phyloP scores from a whole-genome alignment of 2,888 invertebrate genomes.

The Strigamia crassipes region DNA sequence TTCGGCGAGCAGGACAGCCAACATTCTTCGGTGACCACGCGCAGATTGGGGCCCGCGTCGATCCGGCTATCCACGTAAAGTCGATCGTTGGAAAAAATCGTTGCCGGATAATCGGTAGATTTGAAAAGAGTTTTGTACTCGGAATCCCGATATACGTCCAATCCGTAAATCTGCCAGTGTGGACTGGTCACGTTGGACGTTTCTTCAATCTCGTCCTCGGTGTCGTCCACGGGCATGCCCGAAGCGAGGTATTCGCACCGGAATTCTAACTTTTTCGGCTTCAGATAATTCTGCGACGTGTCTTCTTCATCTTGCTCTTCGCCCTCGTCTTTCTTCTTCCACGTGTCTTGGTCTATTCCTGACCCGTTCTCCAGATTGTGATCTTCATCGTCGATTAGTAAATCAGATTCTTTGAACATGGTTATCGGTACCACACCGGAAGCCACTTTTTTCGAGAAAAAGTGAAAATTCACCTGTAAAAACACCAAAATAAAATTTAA shows the following conservation, averaged over 20 bases:
- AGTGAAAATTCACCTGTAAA: slow-evolving; percentile 45
- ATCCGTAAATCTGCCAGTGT: slow-evolving; percentile 45
- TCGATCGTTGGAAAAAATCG: slow-evolving; percentile 53
- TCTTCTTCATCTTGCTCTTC: slow-evolving; percentile 43
- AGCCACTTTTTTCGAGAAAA: slow-evolving; percentile 19
- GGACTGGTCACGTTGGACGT: slow-evolving; percentile 23
- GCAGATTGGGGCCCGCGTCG: slow-evolving; percentile 53
- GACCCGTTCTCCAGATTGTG: slow-evolving; percentile 47
- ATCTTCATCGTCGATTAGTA: slow-evolving; percentile 50
- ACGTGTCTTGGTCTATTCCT: background rate
- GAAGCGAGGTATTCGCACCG: slow-evolving; percentile 49
- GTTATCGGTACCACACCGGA: background rate
- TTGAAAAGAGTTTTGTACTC: slow-evolving; percentile 50
- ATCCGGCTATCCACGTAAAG: slow-evolving; percentile 54
- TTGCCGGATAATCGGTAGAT: slow-evolving; percentile 51
- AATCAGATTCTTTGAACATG: slow-evolving; percentile 1
- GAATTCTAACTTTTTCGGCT: slow-evolving; percentile 47
- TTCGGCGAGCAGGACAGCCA: slow-evolving; percentile 54
- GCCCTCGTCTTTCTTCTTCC: slow-evolving; percentile 43
- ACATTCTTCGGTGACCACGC: slow-evolving; percentile 56
- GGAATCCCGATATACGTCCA: slow-evolving; percentile 52
- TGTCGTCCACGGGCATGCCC: slow-evolving; percentile 35
- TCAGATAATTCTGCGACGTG: background rate
- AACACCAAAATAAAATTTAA: background rate
- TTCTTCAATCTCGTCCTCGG: slow-evolving; percentile 49